Evolutionary conservation across 2,888 invertebrate species (phyloP).

Genomic region (Incurvaria masculella): DNA sequence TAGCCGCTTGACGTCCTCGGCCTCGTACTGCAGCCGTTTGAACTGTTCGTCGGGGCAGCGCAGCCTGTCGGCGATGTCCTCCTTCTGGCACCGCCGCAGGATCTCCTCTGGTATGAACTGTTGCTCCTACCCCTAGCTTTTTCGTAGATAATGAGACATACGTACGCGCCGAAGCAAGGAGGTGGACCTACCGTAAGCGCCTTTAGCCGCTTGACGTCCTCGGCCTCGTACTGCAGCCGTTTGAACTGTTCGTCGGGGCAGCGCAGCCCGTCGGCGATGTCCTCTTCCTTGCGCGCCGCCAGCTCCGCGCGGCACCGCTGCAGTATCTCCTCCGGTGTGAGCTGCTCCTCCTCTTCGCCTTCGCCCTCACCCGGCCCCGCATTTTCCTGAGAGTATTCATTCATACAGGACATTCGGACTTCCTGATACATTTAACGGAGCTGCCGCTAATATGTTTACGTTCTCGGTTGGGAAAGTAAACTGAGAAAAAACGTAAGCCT

Average conservation of each 20-base stretch:
- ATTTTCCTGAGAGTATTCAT: constrained; percentile 36
- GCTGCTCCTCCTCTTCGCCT: constrained; percentile 32
- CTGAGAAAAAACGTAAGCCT: no score
- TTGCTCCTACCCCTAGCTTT: no score
- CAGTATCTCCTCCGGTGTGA: constrained; percentile 41
- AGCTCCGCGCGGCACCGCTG: constrained; percentile 34
- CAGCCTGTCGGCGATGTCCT: constrained; percentile 55
- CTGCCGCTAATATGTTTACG: no score
- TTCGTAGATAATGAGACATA: background rate
- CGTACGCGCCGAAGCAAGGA: background rate
- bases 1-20: constrained; percentile 55
- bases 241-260: constrained; percentile 58
- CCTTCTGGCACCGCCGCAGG: constrained; percentile 31
- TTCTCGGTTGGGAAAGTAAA: no score
- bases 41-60: constrained; percentile 57
- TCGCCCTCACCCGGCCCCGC: constrained; percentile 34
- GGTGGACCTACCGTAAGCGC: constrained; percentile 50
- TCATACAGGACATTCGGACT: no score
- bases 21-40: constrained; percentile 60
- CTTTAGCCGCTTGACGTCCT: constrained; percentile 55
- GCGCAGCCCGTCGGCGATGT: constrained; percentile 55
- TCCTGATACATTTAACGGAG: no score
- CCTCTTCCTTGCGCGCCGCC: constrained; percentile 32
- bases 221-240: constrained; percentile 59
- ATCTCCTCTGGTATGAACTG: constrained; percentile 41